These are phyloP conservation scores for Oreochromis mossambicus DNA, from an alignment of 2,797 vertebrate species.

Conservation along the genomic window DNA sequence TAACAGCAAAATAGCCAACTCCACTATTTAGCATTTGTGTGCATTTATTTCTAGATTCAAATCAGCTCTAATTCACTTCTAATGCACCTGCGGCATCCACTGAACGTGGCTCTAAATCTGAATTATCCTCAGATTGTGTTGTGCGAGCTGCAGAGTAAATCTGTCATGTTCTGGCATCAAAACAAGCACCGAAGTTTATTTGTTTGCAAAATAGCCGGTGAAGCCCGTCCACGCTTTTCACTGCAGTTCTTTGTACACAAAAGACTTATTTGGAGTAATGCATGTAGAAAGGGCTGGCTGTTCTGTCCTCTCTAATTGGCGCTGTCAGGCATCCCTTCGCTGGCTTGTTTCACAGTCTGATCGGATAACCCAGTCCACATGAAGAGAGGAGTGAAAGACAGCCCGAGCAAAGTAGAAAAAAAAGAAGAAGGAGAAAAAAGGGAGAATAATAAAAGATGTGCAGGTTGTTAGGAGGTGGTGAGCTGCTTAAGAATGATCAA, in stretches of 20 bases:
- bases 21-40: background rate
- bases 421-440: background rate
- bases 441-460: constrained; percentile 21
- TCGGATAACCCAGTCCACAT: constrained; percentile 53
- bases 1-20: background rate
- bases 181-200: background rate
- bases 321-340: constrained; percentile 58
- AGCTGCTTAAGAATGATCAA: constrained; percentile 55
- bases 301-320: constrained; percentile 62
- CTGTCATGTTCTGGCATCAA: constrained; percentile 18
- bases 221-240: background rate
- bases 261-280: constrained; percentile 48
- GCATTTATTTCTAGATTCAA: background rate
- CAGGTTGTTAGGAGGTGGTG: constrained; percentile 38
- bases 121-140: background rate
- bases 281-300: constrained; percentile 37
- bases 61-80: background rate
- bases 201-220: constrained; percentile 26
- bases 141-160: background rate
- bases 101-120: background rate
- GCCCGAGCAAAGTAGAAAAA: constrained; percentile 2
- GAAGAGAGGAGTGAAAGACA: constrained; percentile 49
- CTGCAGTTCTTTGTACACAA: constrained; percentile 28
- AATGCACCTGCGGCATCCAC: background rate
- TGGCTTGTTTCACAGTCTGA: constrained; percentile 59